Evolutionary conservation across 2,113 vertebrate species (phyloP).

Genomic region (Scalopus aquaticus): DNA sequence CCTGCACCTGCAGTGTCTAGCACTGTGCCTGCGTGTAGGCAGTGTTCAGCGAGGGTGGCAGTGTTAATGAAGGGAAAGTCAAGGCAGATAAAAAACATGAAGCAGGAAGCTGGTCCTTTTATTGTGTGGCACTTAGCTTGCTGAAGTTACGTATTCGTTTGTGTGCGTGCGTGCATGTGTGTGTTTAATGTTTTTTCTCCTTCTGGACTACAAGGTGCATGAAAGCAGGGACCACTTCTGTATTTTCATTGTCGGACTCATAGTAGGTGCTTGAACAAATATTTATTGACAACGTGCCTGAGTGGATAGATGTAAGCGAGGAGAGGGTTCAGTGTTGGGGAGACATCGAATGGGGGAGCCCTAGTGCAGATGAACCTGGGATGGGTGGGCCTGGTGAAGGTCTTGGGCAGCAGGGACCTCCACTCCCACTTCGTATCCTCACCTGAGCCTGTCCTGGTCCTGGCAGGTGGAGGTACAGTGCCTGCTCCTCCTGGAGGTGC

Average conservation of each 20-base stretch:
- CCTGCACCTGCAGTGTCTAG: background rate
- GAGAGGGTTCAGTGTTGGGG: background rate
- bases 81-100: background rate
- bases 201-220: background rate
- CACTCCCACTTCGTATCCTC: accelerated
- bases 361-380: background rate
- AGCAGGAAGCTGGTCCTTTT: background rate
- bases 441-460: background rate
- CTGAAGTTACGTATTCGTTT: background rate
- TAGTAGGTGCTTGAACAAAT: background rate
- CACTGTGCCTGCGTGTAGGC: background rate
- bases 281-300: background rate
- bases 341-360: background rate
- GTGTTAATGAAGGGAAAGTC: background rate
- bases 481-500: constrained; percentile 92
- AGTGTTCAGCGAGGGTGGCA: background rate
- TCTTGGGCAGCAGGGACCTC: background rate
- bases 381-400: background rate
- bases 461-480: constrained; percentile 96
- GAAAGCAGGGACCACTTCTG: background rate
- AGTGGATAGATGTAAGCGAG: background rate
- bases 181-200: background rate
- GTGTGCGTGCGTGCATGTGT: background rate
- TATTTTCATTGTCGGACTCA: constrained; percentile 18
- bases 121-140: background rate